phyloP scores from a whole-genome alignment of 2,888 invertebrate species.

The Luperina testacea region DNA sequence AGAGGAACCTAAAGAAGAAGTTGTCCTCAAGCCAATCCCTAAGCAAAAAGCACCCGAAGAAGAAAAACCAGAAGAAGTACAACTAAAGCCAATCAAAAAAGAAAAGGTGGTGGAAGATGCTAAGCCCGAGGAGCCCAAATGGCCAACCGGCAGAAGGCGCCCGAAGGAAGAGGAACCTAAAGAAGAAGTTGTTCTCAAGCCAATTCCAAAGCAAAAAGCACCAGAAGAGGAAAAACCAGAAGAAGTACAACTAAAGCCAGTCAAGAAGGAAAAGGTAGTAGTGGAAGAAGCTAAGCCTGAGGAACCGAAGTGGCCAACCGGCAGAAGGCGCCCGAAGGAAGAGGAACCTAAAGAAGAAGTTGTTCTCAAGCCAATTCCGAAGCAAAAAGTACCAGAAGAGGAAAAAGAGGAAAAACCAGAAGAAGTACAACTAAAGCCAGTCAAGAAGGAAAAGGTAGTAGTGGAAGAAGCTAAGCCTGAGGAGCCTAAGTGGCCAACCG shows the following conservation, averaged over 20 bases:
- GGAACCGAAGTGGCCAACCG: constrained; percentile 1
- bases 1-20: too few relatives aligned
- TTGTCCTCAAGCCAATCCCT: constrained; percentile 2
- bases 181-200: constrained; percentile 9
- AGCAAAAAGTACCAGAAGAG: too few relatives aligned
- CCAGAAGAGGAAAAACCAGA: not conserved
- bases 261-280: not conserved
- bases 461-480: too few relatives aligned
- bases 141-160: not conserved
- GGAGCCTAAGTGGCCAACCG: too few relatives aligned
- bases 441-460: too few relatives aligned
- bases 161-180: not conserved
- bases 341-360: not conserved
- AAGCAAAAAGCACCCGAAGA: constrained; percentile 17
- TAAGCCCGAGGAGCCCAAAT: constrained; percentile 2
- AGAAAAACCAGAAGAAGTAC: constrained; percentile 17
- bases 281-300: not conserved
- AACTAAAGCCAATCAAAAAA: constrained; percentile 14
- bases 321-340: not conserved
- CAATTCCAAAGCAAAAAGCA: not conserved
- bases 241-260: not conserved
- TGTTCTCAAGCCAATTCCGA: too few relatives aligned
- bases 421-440: not conserved
- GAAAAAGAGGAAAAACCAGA: not conserved
- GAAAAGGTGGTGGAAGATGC: constrained; percentile 26